A percentile compares a stretch with the other conserved stretches of the same genome.
phyloP scores from a whole-genome alignment of 2,113 vertebrate genomes.

The Passerina amoena region DNA sequence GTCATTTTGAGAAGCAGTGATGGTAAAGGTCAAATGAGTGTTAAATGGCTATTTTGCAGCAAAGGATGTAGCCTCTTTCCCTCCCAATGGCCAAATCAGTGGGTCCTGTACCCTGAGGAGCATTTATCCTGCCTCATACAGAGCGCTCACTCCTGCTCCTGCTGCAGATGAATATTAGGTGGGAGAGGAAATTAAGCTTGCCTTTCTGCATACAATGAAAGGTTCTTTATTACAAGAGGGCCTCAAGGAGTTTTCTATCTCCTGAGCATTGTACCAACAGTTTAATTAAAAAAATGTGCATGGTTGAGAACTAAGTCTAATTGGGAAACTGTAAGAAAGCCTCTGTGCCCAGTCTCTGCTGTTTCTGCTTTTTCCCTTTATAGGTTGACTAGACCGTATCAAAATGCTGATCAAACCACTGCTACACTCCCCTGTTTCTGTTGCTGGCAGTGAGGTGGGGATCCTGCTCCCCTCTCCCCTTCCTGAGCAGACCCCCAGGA shows the following conservation, averaged over 20 bases:
- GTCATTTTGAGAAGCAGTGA: neutral
- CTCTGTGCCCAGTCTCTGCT: neutral
- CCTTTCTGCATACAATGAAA: conserved; percentile 28
- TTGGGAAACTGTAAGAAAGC: neutral
- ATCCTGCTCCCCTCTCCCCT: neutral
- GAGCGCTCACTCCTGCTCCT: neutral
- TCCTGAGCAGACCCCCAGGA: neutral
- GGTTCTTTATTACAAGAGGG: conserved; percentile 33
- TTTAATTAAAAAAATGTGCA: conserved; percentile 58
- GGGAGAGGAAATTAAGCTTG: conserved; percentile 27
- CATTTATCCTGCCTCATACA: neutral
- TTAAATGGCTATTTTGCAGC: neutral
- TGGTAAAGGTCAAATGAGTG: neutral
- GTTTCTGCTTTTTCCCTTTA: neutral
- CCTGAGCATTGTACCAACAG: conserved; percentile 39
- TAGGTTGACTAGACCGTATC: neutral
- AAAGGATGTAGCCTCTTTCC: neutral
- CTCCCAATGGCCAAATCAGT: neutral
- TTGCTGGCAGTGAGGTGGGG: neutral
- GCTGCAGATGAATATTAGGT: neutral
- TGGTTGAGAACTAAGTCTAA: conserved; percentile 11
- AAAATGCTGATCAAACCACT: neutral
- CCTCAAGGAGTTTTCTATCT: conserved; percentile 28
- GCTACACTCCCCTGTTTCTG: neutral
- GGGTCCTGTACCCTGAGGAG: neutral